A percentile compares a stretch with the other conserved stretches of the same genome.
phyloP scores from a whole-genome alignment of 2,888 invertebrate genomes.

The Osedax frankpressi region DNA sequence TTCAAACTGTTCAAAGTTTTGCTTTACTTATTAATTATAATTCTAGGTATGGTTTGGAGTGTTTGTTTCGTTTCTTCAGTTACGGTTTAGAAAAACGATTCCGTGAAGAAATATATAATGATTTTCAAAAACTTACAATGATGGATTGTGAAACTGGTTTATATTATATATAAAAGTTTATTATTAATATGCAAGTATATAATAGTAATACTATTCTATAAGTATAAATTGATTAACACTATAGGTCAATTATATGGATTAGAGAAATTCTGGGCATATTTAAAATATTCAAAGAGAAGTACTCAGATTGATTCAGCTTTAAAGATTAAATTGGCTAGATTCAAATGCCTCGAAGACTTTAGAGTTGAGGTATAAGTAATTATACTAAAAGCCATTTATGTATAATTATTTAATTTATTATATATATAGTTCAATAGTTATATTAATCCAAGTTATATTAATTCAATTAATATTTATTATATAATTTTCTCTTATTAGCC shows the following conservation, averaged over 20 bases:
- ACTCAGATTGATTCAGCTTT: slow-evolving; percentile 45
- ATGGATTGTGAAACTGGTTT: slow-evolving; percentile 74
- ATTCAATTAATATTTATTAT: no score
- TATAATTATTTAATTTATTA: not conserved
- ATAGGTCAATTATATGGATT: slow-evolving; percentile 87
- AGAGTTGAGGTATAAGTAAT: slow-evolving; percentile 34
- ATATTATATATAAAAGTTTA: slow-evolving; percentile 22
- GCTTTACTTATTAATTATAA: not conserved
- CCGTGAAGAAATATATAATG: slow-evolving; percentile 81
- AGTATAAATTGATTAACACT: not conserved
- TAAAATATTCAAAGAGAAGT: slow-evolving; percentile 63
- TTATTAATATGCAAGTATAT: not conserved
- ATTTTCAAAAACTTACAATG: slow-evolving; percentile 85
- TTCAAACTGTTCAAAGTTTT: not conserved
- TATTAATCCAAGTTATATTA: no score
- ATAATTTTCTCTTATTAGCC: not conserved
- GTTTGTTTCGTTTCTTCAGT: slow-evolving; percentile 84
- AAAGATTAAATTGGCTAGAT: slow-evolving; percentile 45
- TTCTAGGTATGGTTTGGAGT: slow-evolving; percentile 53
- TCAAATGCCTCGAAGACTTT: slow-evolving; percentile 48
- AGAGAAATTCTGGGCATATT: slow-evolving; percentile 98
- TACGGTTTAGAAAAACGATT: slow-evolving; percentile 94
- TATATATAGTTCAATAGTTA: no score
- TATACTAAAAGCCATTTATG: no score
- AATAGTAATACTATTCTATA: not conserved